Conservation (phyloP, 2,113 vertebrate genomes). For the Oplegnathus fasciatus region DNA sequence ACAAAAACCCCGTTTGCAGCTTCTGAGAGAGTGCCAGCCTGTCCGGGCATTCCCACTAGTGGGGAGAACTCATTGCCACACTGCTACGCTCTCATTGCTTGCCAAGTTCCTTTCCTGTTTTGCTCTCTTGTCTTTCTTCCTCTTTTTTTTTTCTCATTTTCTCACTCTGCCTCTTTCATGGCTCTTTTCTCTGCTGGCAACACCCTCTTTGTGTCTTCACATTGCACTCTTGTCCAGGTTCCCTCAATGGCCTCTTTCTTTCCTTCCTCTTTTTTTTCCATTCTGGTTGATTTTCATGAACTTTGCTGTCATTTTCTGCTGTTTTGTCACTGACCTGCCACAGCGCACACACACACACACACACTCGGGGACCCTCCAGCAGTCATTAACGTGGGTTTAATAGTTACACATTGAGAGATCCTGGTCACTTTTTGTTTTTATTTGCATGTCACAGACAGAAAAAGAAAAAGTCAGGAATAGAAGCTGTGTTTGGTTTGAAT, state of each 20-base stretch:
- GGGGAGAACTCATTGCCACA: conserved; percentile 70
- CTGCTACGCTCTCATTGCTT: conserved; percentile 71
- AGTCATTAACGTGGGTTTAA: conserved; percentile 81
- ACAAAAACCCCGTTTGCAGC: conserved; percentile 73
- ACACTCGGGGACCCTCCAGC: conserved; percentile 18
- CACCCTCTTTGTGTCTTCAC: conserved; percentile 64
- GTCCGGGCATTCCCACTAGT: conserved; percentile 78
- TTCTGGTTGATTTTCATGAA: conserved; percentile 59
- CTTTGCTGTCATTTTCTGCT: conserved; percentile 43
- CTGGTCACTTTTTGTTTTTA: conserved; percentile 67
- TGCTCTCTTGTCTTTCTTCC: conserved; percentile 63
- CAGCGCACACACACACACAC: neutral
- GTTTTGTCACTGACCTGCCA: conserved; percentile 31
- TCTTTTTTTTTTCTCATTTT: conserved; percentile 45
- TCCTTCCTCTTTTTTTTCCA: conserved; percentile 31
- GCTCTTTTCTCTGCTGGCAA: conserved; percentile 67
- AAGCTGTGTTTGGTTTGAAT: conserved; percentile 50
- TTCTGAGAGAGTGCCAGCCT: conserved; percentile 74
- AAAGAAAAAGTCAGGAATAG: conserved; percentile 43
- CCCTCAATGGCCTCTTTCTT: conserved; percentile 53
- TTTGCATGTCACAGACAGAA: conserved; percentile 11
- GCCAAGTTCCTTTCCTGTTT: conserved; percentile 75
- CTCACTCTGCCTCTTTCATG: conserved; percentile 66
- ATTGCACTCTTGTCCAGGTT: conserved; percentile 63
- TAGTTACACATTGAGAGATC: conserved; percentile 84